These are phyloP conservation scores for Gonatopus flavifemur DNA, from an alignment of 1,140 invertebrate species.

Conservation along the genomic window DNA sequence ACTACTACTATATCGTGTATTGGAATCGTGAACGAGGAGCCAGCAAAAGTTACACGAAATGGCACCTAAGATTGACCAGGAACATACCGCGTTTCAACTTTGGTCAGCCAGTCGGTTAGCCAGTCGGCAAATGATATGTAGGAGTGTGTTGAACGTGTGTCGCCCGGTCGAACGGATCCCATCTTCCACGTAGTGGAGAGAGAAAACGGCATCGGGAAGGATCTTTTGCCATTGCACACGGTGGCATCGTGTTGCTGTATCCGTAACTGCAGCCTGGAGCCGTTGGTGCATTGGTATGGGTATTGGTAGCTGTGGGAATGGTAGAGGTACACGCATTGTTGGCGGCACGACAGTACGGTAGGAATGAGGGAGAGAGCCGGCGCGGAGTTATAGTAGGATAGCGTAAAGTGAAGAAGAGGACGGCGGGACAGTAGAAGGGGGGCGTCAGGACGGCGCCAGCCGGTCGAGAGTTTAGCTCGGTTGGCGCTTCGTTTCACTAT, in stretches of 20 bases:
- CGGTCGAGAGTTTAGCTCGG: slow-evolving; percentile 36
- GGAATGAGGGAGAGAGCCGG: slow-evolving; percentile 48
- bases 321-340: slow-evolving; percentile 34
- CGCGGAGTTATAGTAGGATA: slow-evolving; percentile 43
- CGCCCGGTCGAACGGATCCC: slow-evolving; percentile 8
- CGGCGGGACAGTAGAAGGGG: no score
- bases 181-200: no score
- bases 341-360: slow-evolving; percentile 35
- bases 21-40: neutral
- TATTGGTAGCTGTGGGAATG: slow-evolving; percentile 10
- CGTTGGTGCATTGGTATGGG: no score
- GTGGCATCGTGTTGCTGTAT: neutral
- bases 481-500: no score
- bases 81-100: no score
- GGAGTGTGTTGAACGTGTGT: neutral
- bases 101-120: no score
- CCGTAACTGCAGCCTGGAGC: no score
- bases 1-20: neutral
- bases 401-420: no score
- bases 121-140: neutral
- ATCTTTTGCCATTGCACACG: neutral
- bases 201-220: slow-evolving; percentile 8
- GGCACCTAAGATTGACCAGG: no score
- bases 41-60: no score
- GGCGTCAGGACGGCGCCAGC: slow-evolving; percentile 51